Conservation (phyloP, 2,113 vertebrate species). For the Amia ocellicauda region DNA sequence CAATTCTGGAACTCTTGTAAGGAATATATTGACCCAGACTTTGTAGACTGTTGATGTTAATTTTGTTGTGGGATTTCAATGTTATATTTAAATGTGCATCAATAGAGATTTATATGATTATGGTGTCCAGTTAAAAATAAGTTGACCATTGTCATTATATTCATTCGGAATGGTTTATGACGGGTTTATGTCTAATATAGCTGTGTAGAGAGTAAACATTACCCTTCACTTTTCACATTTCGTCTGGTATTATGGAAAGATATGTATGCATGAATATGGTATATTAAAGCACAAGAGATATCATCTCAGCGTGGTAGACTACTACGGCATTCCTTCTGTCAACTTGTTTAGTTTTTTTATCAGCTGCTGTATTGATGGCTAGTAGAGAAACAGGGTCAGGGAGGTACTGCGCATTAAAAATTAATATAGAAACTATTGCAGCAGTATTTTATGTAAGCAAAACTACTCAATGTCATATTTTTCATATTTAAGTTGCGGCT, state of each 20-base stretch:
- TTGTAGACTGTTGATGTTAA: too few relatives aligned
- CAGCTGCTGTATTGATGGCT: conserved; percentile 62
- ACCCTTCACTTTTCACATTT: conserved; percentile 17
- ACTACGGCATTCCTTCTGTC: conserved; percentile 20
- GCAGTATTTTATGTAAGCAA: conserved; percentile 74
- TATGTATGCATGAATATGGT: background rate
- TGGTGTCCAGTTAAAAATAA: too few relatives aligned
- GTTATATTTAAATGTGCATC: too few relatives aligned
- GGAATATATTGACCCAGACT: too few relatives aligned
- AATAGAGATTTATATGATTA: too few relatives aligned
- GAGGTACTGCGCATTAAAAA: conserved; percentile 72
- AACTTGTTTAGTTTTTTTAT: conserved; percentile 63
- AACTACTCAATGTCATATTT: conserved; percentile 56
- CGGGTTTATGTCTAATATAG: conserved; percentile 44
- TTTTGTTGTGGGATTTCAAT: too few relatives aligned
- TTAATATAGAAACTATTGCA: conserved; percentile 71
- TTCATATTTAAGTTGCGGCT: conserved; percentile 64
- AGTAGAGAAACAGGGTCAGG: conserved; percentile 65
- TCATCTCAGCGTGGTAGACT: background rate
- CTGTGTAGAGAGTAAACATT: conserved; percentile 37
- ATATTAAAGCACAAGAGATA: background rate
- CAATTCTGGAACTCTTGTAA: too few relatives aligned
- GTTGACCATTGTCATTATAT: too few relatives aligned
- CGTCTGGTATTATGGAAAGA: background rate
- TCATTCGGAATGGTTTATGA: background rate